Conservation (phyloP, 2,113 vertebrate species). For the Petrocephalus microphthalmus region DNA sequence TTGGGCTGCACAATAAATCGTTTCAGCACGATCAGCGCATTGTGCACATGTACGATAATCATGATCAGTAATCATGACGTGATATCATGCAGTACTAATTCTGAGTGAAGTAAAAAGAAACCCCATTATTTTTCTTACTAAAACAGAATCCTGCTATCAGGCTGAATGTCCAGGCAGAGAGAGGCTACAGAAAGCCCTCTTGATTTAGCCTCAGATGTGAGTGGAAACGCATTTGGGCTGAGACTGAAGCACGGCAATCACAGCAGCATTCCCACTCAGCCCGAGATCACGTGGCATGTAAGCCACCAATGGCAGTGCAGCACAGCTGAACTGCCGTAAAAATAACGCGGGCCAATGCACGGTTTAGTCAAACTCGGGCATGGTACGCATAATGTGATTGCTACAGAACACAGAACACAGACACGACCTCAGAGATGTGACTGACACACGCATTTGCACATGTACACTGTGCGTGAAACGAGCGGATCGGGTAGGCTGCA, state of each 20-base stretch:
- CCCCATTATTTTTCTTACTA: too few relatives aligned
- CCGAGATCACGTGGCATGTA: not conserved
- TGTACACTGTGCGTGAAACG: not conserved
- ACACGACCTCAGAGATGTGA: not conserved
- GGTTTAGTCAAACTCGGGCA: not conserved
- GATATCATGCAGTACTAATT: too few relatives aligned
- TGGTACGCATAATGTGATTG: not conserved
- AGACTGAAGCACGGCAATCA: not conserved
- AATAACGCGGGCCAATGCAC: too few relatives aligned
- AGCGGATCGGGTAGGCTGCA: not conserved
- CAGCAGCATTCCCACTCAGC: not conserved
- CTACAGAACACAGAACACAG: not conserved
- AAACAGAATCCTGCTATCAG: too few relatives aligned
- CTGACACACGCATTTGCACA: not conserved
- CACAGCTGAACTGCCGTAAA: too few relatives aligned
- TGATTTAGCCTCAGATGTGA: too few relatives aligned
- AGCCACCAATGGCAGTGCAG: not conserved
- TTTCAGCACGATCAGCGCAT: too few relatives aligned
- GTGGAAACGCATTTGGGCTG: too few relatives aligned
- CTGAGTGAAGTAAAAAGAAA: too few relatives aligned
- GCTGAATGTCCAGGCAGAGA: not conserved
- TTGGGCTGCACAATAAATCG: too few relatives aligned
- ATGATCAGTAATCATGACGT: too few relatives aligned
- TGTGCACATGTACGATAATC: too few relatives aligned
- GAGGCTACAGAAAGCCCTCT: not conserved